Percentiles rank a stretch among this genome's conserved stretches.
These are phyloP conservation scores for Aleiodes sp. DNA, from an alignment of 1,140 invertebrate species.

Conservation along the genomic window DNA sequence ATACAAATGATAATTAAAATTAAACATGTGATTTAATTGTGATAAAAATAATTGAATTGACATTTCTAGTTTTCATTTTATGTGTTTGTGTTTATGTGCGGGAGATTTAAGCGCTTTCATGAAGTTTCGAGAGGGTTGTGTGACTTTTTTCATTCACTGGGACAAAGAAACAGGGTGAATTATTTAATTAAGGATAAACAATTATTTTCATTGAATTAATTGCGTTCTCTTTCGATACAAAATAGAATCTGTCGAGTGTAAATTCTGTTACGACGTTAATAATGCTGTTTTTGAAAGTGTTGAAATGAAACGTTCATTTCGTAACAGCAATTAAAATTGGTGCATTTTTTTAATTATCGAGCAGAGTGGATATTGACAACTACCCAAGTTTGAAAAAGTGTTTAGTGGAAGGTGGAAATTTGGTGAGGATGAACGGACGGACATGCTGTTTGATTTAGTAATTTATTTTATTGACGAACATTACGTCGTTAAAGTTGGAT, in stretches of 20 bases:
- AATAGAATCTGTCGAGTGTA: neutral
- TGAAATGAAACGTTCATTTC: slow-evolving; percentile 1
- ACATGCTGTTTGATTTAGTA: slow-evolving; percentile 54
- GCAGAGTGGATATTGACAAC: no score
- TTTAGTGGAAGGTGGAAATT: neutral
- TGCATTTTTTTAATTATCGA: neutral
- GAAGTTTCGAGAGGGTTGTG: neutral
- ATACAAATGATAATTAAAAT: neutral
- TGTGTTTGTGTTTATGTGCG: no score
- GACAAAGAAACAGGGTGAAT: slow-evolving; percentile 8
- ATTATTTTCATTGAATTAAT: neutral
- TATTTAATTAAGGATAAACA: neutral
- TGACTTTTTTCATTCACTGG: neutral
- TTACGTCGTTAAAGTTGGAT: slow-evolving; percentile 27
- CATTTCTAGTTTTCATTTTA: neutral
- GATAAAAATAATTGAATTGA: neutral
- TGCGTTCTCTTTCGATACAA: no score
- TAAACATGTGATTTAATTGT: neutral
- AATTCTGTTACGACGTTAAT: neutral
- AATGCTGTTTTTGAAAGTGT: slow-evolving; percentile 31
- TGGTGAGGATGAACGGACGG: slow-evolving; percentile 44
- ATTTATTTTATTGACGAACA: slow-evolving; percentile 24
- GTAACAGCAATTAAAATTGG: neutral
- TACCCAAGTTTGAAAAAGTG: neutral
- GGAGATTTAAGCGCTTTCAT: no score